Evolutionary conservation across 2,888 invertebrate species (phyloP).

Genomic region (Mythimna loreyi): DNA sequence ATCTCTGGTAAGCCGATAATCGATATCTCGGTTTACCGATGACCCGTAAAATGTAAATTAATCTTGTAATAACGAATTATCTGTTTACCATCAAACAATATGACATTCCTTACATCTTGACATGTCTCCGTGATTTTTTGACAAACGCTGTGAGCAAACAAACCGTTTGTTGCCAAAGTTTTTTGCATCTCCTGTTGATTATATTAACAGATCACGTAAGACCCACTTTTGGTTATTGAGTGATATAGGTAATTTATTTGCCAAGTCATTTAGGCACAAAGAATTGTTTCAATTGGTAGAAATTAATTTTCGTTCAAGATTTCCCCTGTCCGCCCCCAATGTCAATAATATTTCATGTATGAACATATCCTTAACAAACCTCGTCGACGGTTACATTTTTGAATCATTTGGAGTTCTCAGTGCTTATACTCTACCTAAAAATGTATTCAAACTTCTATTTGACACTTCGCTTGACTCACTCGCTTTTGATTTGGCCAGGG

Average conservation of each 20-base stretch:
- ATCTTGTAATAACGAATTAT: constrained; percentile 67
- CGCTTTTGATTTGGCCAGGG: too few relatives aligned
- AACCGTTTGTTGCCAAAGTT: constrained; percentile 69
- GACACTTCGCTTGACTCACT: too few relatives aligned
- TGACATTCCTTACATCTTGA: constrained; percentile 79
- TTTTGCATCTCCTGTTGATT: constrained; percentile 60
- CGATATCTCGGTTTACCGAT: constrained; percentile 49
- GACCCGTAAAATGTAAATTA: constrained; percentile 68
- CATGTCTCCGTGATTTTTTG: constrained; percentile 78
- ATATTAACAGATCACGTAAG: constrained; percentile 57
- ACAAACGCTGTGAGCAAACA: constrained; percentile 81
- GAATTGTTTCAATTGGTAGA: constrained; percentile 5
- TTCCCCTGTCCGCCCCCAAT: constrained; percentile 13
- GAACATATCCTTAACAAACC: not conserved
- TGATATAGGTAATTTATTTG: constrained; percentile 35
- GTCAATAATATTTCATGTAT: constrained; percentile 4
- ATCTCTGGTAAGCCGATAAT: constrained; percentile 52
- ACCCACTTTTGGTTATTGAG: constrained; percentile 55
- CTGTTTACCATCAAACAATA: constrained; percentile 71
- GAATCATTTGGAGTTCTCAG: too few relatives aligned
- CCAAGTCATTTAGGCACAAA: constrained; percentile 21
- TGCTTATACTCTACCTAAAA: too few relatives aligned
- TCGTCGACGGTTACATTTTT: too few relatives aligned
- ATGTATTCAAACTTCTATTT: too few relatives aligned
- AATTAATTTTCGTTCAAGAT: not conserved